Evolutionary conservation across 2,797 vertebrate genomes (phyloP).

Genomic region (Chaetodon trifasciatus): DNA sequence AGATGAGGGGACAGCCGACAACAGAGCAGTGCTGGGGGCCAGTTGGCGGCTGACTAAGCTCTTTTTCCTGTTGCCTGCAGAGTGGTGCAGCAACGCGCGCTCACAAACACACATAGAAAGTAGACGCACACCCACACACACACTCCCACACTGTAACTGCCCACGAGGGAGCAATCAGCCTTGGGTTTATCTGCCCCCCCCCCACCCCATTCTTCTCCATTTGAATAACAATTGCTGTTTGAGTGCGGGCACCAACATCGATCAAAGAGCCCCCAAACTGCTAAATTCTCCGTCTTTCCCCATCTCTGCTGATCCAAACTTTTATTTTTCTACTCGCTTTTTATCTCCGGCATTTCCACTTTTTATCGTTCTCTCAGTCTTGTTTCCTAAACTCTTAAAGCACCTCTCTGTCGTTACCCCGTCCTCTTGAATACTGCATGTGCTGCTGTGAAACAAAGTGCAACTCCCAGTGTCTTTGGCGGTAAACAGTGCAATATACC

Average conservation of each 20-base stretch:
- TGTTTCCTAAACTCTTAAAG: constrained; percentile 40
- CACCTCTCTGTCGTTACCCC: constrained; percentile 36
- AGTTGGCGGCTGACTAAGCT: constrained; percentile 82
- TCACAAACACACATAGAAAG: constrained; percentile 36
- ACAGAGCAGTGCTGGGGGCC: constrained; percentile 50
- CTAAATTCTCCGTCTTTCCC: constrained; percentile 30
- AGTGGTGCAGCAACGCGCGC: constrained; percentile 51
- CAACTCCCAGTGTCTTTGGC: constrained; percentile 54
- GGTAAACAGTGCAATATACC: constrained; percentile 61
- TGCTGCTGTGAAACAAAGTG: constrained; percentile 50
- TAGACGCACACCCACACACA: constrained; percentile 39
- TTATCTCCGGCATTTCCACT: constrained; percentile 41
- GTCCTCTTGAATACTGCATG: constrained; percentile 52
- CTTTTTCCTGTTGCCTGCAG: constrained; percentile 69
- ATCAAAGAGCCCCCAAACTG: constrained; percentile 61
- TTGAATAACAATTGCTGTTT: constrained; percentile 78
- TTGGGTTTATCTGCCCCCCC: constrained; percentile 55
- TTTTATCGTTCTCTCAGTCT: constrained; percentile 50
- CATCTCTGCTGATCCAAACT: constrained; percentile 45
- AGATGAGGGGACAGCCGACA: constrained; percentile 47
- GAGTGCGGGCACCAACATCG: constrained; percentile 60
- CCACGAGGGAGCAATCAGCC: constrained; percentile 71
- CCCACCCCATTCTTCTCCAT: constrained; percentile 44
- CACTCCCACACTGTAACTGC: constrained; percentile 53
- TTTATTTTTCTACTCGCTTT: constrained; percentile 56